Base-by-base conservation (phyloP, 2,113 vertebrate species). In the Malurus cyaneus region DNA sequence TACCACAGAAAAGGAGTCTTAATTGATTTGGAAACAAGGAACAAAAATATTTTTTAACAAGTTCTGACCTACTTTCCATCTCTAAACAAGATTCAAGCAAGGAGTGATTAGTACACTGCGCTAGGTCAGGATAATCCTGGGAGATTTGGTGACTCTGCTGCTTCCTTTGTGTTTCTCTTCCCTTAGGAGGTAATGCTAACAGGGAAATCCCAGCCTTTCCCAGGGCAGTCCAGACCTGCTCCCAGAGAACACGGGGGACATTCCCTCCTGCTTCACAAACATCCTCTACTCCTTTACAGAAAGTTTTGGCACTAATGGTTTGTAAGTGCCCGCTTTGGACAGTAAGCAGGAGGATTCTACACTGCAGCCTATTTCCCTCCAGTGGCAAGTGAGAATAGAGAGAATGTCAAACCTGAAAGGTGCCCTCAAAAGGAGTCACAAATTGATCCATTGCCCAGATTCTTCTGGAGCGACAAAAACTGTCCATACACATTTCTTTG, bases 211-310 rank as follows among this genome's bases (percentile, higher is more conserved):
- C 72, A 80, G 47, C 12, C 20, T 13, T 62, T 54, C 32, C 46
- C n/a, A 23, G 36, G 3, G 29, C 31, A 72, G 23, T 3, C 16
- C 42, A 78, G 42, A 50, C 11, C 64, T 71, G 24, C 52, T 56
- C 41, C 42, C 32, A 69, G 42, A 46, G 9, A 32, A 25, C 3
- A 12, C 0, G 11, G 7, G 3, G 14, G 12, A 66, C 12, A 47
- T 32, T 52, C 41, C 29, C 47, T 25, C 2, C 18, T 34, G 64
- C 46, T 34, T 49, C 59, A 24, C 25, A 49, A 41, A 34, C 31
- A 31, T 17, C 2, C 0, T 21, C 49, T 44, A 2, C 1, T 49
- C 47, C 65, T n/a, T 24, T 4, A 7, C 6, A 64, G 16, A 44
- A 31, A 29, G 9, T 7, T 28, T 32, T 14, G 47, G 19, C 36